Evolutionary conservation across 2,888 invertebrate species (phyloP), one percentile per base, ranked within the genome.

Genomic region (Xanthorhoe spadicearia): DNA sequence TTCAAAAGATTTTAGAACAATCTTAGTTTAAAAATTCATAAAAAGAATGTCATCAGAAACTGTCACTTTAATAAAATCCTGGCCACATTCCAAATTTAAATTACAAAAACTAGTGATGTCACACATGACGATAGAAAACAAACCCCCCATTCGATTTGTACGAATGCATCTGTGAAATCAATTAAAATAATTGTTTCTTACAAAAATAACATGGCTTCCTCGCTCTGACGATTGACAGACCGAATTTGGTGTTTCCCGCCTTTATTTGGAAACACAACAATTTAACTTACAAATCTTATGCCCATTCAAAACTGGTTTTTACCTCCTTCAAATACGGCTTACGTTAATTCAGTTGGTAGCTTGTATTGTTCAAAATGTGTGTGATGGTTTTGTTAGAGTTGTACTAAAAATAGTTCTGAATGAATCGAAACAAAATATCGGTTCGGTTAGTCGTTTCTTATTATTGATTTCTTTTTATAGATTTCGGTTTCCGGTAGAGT

Each of bases 131-230:
- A 65, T 77, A 76, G 71, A 74, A 69, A 74, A 71, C 74, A 69
- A 71, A 75, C 79, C 76, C 75, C 67, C 71, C 70, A 74, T 77
- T 76, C 72, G 76, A 76, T 73, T 73, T 46, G 35, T 58, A 32
- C 50, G 10, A 50, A 61, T 56, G 67, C 71, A 73, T 87, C 89
- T 89, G 90, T 88, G 81, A 84, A 87, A 89, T 90, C 92, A 90
- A 91, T 92, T 92, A 89, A 84, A 85, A 85, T 90, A 91, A 92
- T 92, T 89, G 90, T 89, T 86, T 84, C 85, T 61, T 81, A 89
- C 87, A 86, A 89, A 90, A 91, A 90, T 87, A n/a, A 87, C 84
- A 85, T 76, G 88, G 89, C 89, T 91, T 91, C 92, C 86, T 53
- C 35, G 46, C n/a, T 68, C 70, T 73, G 82, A 74, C 85, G 89